Conservation (phyloP, 2,113 vertebrate species). For the Dascyllus trimaculatus region DNA sequence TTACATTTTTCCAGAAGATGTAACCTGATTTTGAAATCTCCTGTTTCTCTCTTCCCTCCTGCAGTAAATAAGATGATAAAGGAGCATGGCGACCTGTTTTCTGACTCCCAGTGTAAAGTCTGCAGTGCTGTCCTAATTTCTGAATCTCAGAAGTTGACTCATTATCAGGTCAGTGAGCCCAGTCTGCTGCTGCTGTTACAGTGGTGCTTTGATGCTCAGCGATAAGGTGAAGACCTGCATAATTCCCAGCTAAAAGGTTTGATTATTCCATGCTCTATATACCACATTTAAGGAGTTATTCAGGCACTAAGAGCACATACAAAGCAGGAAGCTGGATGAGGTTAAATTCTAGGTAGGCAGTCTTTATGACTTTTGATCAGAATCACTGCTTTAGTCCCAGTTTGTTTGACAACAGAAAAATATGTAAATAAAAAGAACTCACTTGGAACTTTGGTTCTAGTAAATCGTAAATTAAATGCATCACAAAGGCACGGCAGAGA, state of each 20-base stretch:
- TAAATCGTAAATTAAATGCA: not conserved
- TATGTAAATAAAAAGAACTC: too few relatives aligned
- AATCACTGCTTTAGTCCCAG: too few relatives aligned
- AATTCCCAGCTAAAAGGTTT: not conserved
- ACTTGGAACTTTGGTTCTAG: not conserved
- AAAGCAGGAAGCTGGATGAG: not conserved
- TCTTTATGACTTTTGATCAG: too few relatives aligned
- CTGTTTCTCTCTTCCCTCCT: conserved; percentile 31
- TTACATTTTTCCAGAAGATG: conserved; percentile 23
- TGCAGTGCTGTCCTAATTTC: conserved; percentile 97
- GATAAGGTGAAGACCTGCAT: not conserved
- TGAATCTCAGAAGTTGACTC: conserved; percentile 96
- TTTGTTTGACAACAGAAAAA: too few relatives aligned
- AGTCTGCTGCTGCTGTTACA: not conserved
- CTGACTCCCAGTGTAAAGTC: conserved; percentile 94
- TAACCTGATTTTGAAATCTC: conserved; percentile 29
- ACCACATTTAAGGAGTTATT: not conserved
- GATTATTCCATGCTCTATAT: not conserved
- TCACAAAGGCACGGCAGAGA: not conserved
- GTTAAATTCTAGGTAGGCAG: too few relatives aligned
- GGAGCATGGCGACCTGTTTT: conserved; percentile 95
- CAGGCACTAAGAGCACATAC: too few relatives aligned
- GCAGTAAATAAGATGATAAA: conserved; percentile 94
- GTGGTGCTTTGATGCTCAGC: too few relatives aligned
- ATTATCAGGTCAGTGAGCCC: conserved; percentile 92